phyloP scores from a whole-genome alignment of 2,888 invertebrate species.

The Dryobota labecula region DNA sequence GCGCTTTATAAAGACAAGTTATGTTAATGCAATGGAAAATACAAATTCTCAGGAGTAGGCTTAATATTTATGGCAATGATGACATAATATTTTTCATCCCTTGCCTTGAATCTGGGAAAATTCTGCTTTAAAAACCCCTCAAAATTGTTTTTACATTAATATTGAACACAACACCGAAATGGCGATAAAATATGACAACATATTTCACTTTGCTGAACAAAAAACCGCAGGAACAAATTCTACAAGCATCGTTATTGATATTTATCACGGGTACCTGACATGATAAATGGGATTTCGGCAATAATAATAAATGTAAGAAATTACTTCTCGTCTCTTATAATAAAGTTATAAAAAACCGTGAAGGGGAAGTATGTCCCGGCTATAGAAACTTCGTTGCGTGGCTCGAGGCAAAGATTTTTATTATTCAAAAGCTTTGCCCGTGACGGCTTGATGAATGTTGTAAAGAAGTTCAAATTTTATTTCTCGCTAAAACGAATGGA shows the following conservation, averaged over 20 bases:
- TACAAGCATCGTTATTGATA: slow-evolving; percentile 69
- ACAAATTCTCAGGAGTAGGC: neutral
- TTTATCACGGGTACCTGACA: slow-evolving; percentile 68
- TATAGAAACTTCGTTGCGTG: slow-evolving; percentile 63
- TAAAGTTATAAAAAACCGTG: slow-evolving; percentile 70
- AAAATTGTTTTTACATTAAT: slow-evolving; percentile 59
- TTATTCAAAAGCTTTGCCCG: slow-evolving; percentile 86
- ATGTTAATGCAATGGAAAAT: neutral
- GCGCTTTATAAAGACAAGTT: neutral
- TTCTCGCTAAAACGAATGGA: slow-evolving; percentile 79
- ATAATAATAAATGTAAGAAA: slow-evolving; percentile 77
- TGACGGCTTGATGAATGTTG: slow-evolving; percentile 88
- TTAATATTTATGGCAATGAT: slow-evolving; percentile 10
- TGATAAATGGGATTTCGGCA: slow-evolving; percentile 70
- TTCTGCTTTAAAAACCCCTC: slow-evolving; percentile 18
- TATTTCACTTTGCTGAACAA: slow-evolving; percentile 63
- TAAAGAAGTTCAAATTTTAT: slow-evolving; percentile 86
- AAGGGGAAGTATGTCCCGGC: slow-evolving; percentile 64
- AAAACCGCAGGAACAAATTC: slow-evolving; percentile 63
- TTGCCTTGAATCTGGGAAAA: neutral
- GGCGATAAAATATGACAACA: slow-evolving; percentile 65
- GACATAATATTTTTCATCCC: slow-evolving; percentile 9
- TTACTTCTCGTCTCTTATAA: slow-evolving; percentile 72
- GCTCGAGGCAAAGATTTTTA: slow-evolving; percentile 78
- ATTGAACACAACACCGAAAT: slow-evolving; percentile 55